phyloP scores from a whole-genome alignment of 2,797 vertebrate genomes.

The Sus cebifrons region DNA sequence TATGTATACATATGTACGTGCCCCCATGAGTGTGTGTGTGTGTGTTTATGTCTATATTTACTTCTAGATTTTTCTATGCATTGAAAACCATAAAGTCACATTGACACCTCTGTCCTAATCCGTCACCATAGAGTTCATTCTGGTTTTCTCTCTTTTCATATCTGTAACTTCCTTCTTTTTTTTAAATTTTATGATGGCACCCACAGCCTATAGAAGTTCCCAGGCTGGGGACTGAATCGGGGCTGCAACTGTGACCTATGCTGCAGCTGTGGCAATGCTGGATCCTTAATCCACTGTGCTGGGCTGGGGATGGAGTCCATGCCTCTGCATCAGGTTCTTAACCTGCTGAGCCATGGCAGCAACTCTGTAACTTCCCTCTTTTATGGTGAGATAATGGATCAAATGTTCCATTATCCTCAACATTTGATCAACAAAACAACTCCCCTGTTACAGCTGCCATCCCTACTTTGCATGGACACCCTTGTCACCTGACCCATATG shows the following conservation, averaged over 20 bases:
- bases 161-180: background rate
- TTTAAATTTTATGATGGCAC: too few species aligned
- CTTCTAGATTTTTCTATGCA: background rate
- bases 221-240: too few species aligned
- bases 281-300: too few species aligned
- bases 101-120: background rate
- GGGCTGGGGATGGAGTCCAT: too few species aligned
- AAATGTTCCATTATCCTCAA: background rate
- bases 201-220: too few species aligned
- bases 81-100: background rate
- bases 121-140: background rate
- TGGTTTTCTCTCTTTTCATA: background rate
- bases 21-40: fast-evolving
- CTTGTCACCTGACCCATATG: background rate
- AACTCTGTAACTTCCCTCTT: too few species aligned
- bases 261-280: too few species aligned
- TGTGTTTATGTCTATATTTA: fast-evolving
- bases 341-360: too few species aligned
- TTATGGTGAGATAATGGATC: too few species aligned
- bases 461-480: fast-evolving
- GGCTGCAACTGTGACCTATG: too few species aligned
- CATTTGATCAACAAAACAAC: background rate
- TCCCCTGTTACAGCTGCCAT: too few species aligned
- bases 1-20: fast-evolving
- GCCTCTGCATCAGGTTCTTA: too few species aligned